A percentile compares a stretch with the other conserved stretches of the same genome.
These are phyloP conservation scores for Enteromius unitaeniatus DNA, from an alignment of 2,797 vertebrate species.

Conservation along the genomic window DNA sequence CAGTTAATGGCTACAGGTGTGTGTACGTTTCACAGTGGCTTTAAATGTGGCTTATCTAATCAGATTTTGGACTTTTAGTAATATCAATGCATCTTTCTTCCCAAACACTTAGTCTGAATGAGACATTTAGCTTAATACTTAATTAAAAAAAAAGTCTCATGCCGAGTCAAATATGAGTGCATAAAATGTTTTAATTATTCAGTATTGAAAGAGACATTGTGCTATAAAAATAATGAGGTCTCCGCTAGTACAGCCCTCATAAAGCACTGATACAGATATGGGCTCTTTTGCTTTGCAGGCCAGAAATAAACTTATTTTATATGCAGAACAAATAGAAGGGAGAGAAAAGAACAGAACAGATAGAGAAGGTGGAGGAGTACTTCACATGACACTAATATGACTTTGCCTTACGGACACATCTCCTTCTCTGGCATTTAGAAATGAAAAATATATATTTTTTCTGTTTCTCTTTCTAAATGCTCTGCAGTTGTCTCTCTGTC, in stretches of 20 bases:
- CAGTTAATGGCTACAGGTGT: not conserved
- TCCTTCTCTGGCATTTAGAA: constrained; percentile 14
- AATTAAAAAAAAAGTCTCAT: constrained; percentile 29
- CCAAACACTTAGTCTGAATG: not conserved
- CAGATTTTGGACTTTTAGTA: constrained; percentile 8
- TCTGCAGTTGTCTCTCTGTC: not conserved
- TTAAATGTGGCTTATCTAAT: not conserved
- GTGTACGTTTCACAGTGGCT: not conserved
- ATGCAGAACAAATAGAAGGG: constrained; percentile 16
- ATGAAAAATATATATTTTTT: not conserved
- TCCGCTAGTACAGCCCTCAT: not conserved
- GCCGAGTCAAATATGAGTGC: constrained; percentile 19
- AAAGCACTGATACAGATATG: constrained; percentile 29
- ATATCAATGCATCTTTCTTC: not conserved
- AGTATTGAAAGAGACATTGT: constrained; percentile 24
- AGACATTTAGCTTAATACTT: constrained; percentile 13
- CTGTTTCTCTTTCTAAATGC: constrained; percentile 15
- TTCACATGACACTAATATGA: constrained; percentile 35
- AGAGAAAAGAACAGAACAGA: constrained; percentile 2
- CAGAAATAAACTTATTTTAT: constrained; percentile 13
- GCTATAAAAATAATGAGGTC: constrained; percentile 12
- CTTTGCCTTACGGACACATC: constrained; percentile 10
- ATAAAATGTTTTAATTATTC: constrained; percentile 37
- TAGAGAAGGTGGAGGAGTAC: constrained; percentile 15
- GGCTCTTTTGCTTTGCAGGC: not conserved